Conservation (phyloP, 1,140 invertebrate species). For the Vollenhovia emeryi region DNA sequence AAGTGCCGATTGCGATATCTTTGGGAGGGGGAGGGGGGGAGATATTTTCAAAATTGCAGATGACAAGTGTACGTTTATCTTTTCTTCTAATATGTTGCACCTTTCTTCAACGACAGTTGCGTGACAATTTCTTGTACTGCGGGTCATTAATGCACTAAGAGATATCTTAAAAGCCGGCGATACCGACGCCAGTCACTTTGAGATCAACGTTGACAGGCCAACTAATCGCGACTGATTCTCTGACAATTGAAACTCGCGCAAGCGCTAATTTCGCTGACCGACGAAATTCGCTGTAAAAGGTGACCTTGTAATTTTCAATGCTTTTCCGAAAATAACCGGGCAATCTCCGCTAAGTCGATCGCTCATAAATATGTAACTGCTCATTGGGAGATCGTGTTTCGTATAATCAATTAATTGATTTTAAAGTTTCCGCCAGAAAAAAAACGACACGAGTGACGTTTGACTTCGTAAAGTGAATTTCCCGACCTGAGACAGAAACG, state of each 20-base stretch:
- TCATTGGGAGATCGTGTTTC: neutral
- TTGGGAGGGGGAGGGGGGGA: too few species aligned
- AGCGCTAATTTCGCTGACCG: neutral
- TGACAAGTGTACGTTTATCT: neutral
- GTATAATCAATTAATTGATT: neutral
- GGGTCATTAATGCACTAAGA: neutral
- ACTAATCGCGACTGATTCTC: neutral
- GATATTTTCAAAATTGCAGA: constrained; percentile 2
- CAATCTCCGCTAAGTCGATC: neutral
- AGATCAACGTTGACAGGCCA: neutral
- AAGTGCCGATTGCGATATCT: neutral
- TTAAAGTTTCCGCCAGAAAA: neutral
- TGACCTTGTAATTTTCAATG: neutral
- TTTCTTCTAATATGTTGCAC: neutral
- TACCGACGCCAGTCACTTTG: neutral
- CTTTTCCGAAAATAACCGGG: neutral
- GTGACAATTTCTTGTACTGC: constrained; percentile 1
- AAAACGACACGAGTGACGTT: neutral
- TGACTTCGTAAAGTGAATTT: constrained; percentile 34
- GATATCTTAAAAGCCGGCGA: neutral
- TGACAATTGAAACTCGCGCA: neutral
- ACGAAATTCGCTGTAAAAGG: neutral
- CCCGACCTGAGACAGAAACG: constrained; percentile 3
- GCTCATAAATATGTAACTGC: neutral
- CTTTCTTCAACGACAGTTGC: neutral